Evolutionary conservation across 2,888 invertebrate species (phyloP).

Genomic region (Drosophila bunnanda): DNA sequence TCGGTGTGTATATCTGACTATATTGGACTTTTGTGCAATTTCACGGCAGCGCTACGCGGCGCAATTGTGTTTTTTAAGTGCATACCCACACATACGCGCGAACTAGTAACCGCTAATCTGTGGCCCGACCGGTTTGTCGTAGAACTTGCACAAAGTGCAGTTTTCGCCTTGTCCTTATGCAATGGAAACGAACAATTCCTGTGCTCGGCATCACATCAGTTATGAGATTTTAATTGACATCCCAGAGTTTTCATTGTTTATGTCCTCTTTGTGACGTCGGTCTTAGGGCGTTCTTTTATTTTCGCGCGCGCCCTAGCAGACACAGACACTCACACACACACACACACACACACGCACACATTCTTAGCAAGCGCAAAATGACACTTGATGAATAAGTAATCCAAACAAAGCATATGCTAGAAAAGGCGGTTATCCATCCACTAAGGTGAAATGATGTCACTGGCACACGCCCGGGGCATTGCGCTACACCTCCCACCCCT

Average conservation of each 20-base stretch:
- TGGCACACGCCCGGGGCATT: constrained; percentile 28
- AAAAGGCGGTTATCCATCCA: constrained; percentile 12
- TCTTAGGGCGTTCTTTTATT: constrained; percentile 4
- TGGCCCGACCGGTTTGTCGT: constrained; percentile 34
- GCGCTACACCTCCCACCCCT: constrained; percentile 26
- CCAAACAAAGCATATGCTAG: constrained; percentile 28
- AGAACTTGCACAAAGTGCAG: constrained; percentile 1
- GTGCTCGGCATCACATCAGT: not conserved
- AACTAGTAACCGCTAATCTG: constrained; percentile 10
- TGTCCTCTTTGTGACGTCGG: constrained; percentile 8
- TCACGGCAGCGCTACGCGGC: not conserved
- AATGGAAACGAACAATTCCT: not conserved
- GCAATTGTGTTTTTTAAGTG: constrained; percentile 5
- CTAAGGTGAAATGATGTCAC: constrained; percentile 39
- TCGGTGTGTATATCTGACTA: constrained; percentile 25
- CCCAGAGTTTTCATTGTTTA: not conserved
- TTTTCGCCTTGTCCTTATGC: not conserved
- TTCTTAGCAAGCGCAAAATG: constrained; percentile 19
- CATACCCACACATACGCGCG: not conserved
- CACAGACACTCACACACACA: not conserved
- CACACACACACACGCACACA: no score
- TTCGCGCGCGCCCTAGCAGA: constrained; percentile 14
- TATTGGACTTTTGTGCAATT: constrained; percentile 11
- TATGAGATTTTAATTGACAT: constrained; percentile 6
- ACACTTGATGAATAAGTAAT: constrained; percentile 42